Conservation (phyloP, 2,797 vertebrate species). For the Phaenicophaeus curvirostris region DNA sequence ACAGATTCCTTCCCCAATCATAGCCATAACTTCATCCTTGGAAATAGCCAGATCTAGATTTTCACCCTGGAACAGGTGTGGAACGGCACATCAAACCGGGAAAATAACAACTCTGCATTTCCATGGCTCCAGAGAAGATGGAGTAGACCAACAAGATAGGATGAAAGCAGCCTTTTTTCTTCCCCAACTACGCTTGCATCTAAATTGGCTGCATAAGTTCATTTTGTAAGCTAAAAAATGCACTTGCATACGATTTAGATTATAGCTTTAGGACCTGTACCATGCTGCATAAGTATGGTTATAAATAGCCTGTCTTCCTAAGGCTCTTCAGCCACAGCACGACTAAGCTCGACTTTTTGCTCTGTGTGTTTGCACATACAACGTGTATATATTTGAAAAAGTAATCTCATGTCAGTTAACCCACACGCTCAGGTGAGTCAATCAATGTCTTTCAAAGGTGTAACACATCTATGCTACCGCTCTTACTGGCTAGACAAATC, state of each 20-base stretch:
- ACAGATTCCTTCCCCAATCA: slow-evolving; percentile 91
- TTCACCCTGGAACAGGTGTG: slow-evolving; percentile 84
- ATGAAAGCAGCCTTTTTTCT: not conserved
- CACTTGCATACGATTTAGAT: not conserved
- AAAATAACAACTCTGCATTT: not conserved
- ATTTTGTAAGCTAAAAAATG: not conserved
- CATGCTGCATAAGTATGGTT: not conserved
- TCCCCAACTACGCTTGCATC: not conserved
- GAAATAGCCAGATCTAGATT: slow-evolving; percentile 93
- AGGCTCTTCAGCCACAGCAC: not conserved
- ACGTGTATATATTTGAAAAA: not conserved
- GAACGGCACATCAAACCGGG: not conserved
- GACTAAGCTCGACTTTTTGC: not conserved
- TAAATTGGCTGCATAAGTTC: not conserved
- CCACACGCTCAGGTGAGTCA: not conserved
- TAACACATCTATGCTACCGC: not conserved
- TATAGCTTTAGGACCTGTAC: not conserved
- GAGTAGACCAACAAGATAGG: not conserved
- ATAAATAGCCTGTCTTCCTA: not conserved
- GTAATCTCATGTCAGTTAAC: not conserved
- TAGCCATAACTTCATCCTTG: slow-evolving; percentile 95
- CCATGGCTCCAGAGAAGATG: not conserved
- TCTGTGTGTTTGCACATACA: not conserved
- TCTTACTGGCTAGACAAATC: not conserved
- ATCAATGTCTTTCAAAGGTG: not conserved